These are phyloP conservation scores for Sarcophaga bullata DNA, from an alignment of 1,140 invertebrate species.

Conservation along the genomic window DNA sequence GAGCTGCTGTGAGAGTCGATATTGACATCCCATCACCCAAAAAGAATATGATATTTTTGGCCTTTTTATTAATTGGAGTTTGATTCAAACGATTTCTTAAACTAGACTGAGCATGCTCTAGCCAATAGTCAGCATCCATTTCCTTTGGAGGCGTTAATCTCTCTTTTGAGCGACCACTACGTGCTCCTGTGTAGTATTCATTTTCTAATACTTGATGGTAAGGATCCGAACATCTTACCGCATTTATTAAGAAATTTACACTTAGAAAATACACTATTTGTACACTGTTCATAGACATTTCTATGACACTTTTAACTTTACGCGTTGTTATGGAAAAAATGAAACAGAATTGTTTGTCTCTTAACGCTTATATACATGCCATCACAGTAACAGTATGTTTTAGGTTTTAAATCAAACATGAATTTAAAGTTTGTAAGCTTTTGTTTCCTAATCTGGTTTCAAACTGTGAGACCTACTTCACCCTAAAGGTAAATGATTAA, in stretches of 20 bases:
- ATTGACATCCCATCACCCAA: conserved; percentile 83
- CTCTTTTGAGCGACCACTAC: background rate
- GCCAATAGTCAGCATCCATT: conserved; percentile 48
- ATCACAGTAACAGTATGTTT: background rate
- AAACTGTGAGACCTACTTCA: no score
- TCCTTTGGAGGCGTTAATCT: conserved; percentile 26
- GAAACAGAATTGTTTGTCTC: background rate
- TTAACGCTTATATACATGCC: no score
- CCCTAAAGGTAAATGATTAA: no score
- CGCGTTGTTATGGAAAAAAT: background rate
- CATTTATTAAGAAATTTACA: background rate
- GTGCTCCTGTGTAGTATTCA: background rate
- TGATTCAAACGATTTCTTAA: conserved; percentile 47
- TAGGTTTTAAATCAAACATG: no score
- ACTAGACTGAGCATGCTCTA: conserved; percentile 48
- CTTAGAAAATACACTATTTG: no score
- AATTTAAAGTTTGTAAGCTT: no score
- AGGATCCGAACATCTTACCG: background rate
- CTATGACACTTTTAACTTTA: background rate
- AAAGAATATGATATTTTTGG: conserved; percentile 80
- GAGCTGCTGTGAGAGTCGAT: conserved; percentile 74
- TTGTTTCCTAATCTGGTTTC: no score
- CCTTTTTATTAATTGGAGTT: conserved; percentile 52
- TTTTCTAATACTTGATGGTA: background rate
- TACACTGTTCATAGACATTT: background rate